Evolutionary conservation across 2,797 vertebrate genomes (phyloP), one percentile per base, ranked within the genome.

Genomic region (Sebastolobus alascanus): DNA sequence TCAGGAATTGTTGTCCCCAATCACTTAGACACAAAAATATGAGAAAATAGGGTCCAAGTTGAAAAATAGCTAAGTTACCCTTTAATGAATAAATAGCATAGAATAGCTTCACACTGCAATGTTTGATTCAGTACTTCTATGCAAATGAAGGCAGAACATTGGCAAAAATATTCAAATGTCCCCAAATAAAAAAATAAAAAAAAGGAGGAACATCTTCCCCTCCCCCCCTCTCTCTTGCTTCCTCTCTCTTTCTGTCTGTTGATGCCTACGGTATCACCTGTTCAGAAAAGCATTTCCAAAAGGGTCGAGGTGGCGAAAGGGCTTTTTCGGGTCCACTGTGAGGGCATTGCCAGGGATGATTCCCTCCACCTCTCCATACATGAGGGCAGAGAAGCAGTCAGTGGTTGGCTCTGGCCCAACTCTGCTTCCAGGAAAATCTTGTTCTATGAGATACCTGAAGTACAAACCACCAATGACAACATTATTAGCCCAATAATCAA

Each of bases 261-360:
- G 25, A 50, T 13, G 65, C 35, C 2, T n/a, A 50, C 25, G 20
- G 1, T 40, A 8, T 85, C 73, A 97, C 97, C 97, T 96, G 91
- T 98, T 98, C 20, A 98, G 95, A 84, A 98, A 98, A 8, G 95
- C 91, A 58, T 97, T 98, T 43, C 97, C 97, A 3, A 98, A 98
- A 7, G 96, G 95, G 79, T 96, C 96, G 22, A 98, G 96, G 64
- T 98, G 97, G 5, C 97, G 96, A 91, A 98, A 98, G 5, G 97
- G 97, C 77, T 97, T 98, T 59, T 96, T 96, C 0, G 97, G 96
- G 83, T 98, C 97, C 2, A 97, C 95, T 0, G 97, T 96, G 0
- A 98, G 94, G 2, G 97, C 97, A 0, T 98, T 98, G 10, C 97
- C 97, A 0, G 97, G 97, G 70, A 95, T 96, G 6, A 96, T 91